Conservation (phyloP, 1,140 invertebrate species). For the Whitmania pigra region DNA sequence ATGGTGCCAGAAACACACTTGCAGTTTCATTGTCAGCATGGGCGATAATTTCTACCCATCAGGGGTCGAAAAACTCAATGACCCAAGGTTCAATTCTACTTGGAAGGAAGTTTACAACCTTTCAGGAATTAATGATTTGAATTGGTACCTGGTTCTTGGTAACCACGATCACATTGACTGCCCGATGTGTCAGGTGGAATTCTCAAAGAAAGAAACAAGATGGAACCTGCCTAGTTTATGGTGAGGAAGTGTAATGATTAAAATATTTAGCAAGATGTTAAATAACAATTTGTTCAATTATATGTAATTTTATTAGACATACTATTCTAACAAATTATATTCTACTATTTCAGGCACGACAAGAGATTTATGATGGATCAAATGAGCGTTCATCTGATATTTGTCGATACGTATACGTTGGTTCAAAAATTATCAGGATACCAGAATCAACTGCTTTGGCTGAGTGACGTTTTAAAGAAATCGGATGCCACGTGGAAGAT, state of each 20-base stretch:
- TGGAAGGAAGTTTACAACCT: slow-evolving; percentile 19
- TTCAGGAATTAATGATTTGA: slow-evolving; percentile 8
- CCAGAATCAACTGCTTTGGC: background rate
- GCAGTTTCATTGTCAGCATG: slow-evolving; percentile 20
- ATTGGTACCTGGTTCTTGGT: slow-evolving; percentile 19
- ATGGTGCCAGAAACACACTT: background rate
- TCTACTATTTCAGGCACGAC: background rate
- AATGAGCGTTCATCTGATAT: background rate
- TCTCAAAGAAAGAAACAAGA: slow-evolving; percentile 7
- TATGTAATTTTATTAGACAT: no score
- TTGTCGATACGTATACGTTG: background rate
- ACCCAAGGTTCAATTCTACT: slow-evolving; percentile 20
- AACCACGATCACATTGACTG: slow-evolving; percentile 21
- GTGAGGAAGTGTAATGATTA: background rate
- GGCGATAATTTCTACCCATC: slow-evolving; percentile 25
- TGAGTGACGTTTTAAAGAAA: background rate
- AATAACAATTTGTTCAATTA: background rate
- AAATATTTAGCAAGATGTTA: background rate
- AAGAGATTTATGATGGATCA: background rate
- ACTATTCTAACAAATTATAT: no score
- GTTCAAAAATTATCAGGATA: background rate
- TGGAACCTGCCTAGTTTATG: slow-evolving; percentile 15
- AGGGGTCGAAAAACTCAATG: slow-evolving; percentile 12
- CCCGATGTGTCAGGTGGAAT: slow-evolving; percentile 12
- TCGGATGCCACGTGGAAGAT: slow-evolving; percentile 16